These are phyloP conservation scores for Nysson spinosus DNA, from an alignment of 2,888 invertebrate species.

Conservation along the genomic window DNA sequence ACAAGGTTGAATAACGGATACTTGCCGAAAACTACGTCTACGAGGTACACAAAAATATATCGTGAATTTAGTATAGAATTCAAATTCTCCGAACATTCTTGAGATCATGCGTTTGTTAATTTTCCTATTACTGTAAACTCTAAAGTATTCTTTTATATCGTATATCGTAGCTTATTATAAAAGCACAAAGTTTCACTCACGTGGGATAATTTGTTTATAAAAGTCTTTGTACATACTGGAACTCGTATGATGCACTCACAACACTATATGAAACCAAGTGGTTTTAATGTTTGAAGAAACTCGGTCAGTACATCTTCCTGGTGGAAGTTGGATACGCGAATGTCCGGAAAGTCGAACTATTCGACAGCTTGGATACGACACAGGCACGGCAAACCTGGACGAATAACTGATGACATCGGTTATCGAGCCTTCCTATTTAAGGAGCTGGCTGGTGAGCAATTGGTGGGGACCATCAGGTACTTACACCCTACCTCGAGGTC, in stretches of 20 bases:
- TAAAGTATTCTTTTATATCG: no score
- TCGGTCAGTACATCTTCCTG: conserved; percentile 14
- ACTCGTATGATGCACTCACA: not conserved
- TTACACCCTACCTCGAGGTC: conserved; percentile 26
- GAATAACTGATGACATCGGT: conserved; percentile 49
- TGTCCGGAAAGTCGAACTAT: not conserved
- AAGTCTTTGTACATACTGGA: conserved; percentile 46
- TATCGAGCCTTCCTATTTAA: conserved; percentile 38
- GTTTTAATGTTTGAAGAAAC: not conserved
- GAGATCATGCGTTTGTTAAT: no score
- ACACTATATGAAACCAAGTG: not conserved
- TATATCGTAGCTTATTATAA: no score
- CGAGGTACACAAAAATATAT: not conserved
- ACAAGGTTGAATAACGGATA: conserved; percentile 47
- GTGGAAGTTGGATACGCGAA: not conserved
- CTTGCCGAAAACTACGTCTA: conserved; percentile 27
- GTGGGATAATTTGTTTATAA: conserved; percentile 41
- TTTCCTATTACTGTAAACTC: no score
- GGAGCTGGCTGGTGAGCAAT: conserved; percentile 19
- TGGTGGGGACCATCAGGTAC: conserved; percentile 43
- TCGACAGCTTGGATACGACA: not conserved
- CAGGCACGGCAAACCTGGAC: conserved; percentile 7
- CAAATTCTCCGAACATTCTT: not conserved
- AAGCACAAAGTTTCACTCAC: no score
- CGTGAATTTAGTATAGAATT: not conserved